These are phyloP conservation scores for Oreortyx pictus DNA, from an alignment of 2,797 vertebrate genomes.

Conservation along the genomic window DNA sequence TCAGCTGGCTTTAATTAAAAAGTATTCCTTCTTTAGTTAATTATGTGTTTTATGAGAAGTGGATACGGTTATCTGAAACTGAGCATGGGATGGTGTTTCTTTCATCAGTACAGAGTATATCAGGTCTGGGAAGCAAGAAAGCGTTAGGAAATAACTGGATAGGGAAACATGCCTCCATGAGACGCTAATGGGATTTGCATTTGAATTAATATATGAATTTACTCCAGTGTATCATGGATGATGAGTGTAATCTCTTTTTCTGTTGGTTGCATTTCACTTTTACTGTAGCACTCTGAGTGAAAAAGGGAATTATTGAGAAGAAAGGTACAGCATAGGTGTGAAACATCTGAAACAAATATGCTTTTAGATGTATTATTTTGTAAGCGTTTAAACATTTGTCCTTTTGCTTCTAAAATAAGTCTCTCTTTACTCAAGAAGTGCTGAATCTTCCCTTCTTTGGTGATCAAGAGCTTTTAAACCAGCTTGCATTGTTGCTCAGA, in stretches of 20 bases:
- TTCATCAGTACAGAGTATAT: background rate
- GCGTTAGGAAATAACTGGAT: background rate
- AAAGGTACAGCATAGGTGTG: background rate
- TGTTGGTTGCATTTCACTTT: conserved; percentile 1
- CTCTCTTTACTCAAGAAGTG: background rate
- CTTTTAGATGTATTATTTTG: background rate
- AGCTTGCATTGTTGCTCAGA: background rate
- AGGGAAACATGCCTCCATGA: background rate
- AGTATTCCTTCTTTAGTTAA: background rate
- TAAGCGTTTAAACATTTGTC: background rate
- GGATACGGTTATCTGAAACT: conserved; percentile 23
- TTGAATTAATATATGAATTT: conserved; percentile 19
- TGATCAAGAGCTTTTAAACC: background rate
- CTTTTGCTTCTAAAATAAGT: background rate
- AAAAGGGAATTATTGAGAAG: background rate
- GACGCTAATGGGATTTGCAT: background rate
- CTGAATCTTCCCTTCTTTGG: background rate
- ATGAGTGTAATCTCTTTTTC: background rate
- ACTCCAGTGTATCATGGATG: background rate
- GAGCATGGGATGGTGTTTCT: background rate
- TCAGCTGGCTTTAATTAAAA: conserved; percentile 27
- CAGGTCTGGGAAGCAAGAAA: background rate
- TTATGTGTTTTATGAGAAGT: conserved; percentile 26
- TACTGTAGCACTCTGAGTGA: background rate
- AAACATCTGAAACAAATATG: background rate